A percentile compares a stretch with the other conserved stretches of the same genome.
phyloP scores from a whole-genome alignment of 2,888 invertebrate genomes.

The Aleiodes leptofemur region DNA sequence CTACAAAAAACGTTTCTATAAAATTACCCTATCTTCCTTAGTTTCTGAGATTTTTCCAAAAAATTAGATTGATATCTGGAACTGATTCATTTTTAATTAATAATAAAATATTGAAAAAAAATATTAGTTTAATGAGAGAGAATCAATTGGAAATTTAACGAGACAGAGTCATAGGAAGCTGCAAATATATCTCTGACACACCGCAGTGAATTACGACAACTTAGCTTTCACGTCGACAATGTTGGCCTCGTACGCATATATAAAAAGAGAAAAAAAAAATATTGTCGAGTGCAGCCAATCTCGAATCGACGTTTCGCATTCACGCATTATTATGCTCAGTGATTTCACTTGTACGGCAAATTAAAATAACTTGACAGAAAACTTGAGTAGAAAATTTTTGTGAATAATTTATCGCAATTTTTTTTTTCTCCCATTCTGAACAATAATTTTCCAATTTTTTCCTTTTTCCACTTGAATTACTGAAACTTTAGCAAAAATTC shows the following conservation, averaged over 20 bases:
- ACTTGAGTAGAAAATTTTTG: not conserved
- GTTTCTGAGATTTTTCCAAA: too few species aligned
- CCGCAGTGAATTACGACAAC: conserved; percentile 23
- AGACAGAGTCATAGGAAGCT: conserved; percentile 8
- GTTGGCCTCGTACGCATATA: conserved; percentile 35
- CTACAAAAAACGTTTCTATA: too few species aligned
- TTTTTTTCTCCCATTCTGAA: too few species aligned
- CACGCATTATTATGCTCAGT: conserved; percentile 49
- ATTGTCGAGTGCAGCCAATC: conserved; percentile 40
- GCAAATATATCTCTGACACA: conserved; percentile 20
- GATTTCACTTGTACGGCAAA: conserved; percentile 47
- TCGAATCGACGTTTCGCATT: conserved; percentile 40
- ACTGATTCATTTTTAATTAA: too few species aligned
- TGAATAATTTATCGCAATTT: too few species aligned
- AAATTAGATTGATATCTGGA: too few species aligned
- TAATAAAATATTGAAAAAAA: too few species aligned
- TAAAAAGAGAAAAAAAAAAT: not conserved
- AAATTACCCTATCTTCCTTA: too few species aligned
- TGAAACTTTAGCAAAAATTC: too few species aligned
- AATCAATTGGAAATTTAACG: conserved; percentile 5
- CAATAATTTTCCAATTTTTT: too few species aligned
- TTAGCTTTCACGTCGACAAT: conserved; percentile 51
- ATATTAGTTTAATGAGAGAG: conserved; percentile 13
- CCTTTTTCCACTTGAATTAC: too few species aligned
- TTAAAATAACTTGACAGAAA: not conserved